phyloP scores from a whole-genome alignment of 1,140 invertebrate genomes.

The Lerema accius region DNA sequence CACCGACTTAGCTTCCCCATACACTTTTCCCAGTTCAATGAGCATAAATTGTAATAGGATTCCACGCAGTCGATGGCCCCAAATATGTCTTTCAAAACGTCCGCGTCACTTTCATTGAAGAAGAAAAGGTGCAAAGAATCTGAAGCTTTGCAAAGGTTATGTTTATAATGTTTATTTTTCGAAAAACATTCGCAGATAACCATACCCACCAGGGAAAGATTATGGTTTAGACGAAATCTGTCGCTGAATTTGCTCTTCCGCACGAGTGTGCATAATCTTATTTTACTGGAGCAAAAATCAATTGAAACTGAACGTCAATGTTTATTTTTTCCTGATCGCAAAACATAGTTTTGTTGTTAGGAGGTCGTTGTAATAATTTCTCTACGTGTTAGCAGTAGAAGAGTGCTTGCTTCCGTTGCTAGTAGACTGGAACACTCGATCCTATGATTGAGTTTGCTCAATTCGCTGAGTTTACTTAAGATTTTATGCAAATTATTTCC shows the following conservation, averaged over 20 bases:
- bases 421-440: constrained; percentile 59
- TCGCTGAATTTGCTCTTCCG: constrained; percentile 46
- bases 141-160: constrained; percentile 44
- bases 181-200: constrained; percentile 39
- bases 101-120: constrained; percentile 51
- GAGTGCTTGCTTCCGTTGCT: constrained; percentile 44
- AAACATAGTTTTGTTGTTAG: constrained; percentile 35
- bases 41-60: constrained; percentile 81
- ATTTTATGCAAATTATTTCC: constrained; percentile 74
- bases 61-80: constrained; percentile 62
- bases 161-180: constrained; percentile 60
- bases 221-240: constrained; percentile 3
- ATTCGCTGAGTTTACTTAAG: constrained; percentile 68
- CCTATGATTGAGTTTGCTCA: constrained; percentile 73
- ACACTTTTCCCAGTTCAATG: constrained; percentile 75
- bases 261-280: constrained; percentile 46
- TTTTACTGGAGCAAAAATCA: constrained; percentile 40
- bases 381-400: constrained; percentile 36
- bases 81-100: constrained; percentile 61
- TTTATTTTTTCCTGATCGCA: constrained; percentile 27
- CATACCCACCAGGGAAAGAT: no score
- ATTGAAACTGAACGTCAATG: constrained; percentile 19
- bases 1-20: constrained; percentile 68
- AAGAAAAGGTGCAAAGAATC: constrained; percentile 67
- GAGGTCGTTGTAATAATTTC: constrained; percentile 34